Percentiles rank a stretch among this genome's conserved stretches.
phyloP scores from a whole-genome alignment of 2,797 vertebrate species.

The Glossophaga mutica region DNA sequence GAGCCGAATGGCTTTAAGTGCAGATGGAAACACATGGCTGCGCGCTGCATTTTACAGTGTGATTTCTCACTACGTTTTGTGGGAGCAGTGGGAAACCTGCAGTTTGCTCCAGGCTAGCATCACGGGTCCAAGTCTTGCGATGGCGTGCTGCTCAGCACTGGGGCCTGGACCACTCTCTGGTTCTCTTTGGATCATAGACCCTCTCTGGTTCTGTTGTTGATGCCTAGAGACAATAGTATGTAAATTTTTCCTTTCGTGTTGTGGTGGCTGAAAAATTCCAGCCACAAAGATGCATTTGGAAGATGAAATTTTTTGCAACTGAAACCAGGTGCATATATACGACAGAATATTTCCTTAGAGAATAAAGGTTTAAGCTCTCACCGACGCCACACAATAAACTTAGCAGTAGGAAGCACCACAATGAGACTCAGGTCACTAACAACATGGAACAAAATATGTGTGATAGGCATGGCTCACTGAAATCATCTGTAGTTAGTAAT shows the following conservation, averaged over 20 bases:
- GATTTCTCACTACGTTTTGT: neutral
- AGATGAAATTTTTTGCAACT: neutral
- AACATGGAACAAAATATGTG: neutral
- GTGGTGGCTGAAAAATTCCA: neutral
- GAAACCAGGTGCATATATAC: neutral
- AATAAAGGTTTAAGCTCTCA: neutral
- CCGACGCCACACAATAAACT: neutral
- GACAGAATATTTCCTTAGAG: neutral
- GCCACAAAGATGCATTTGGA: neutral
- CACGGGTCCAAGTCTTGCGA: rapidly evolving
- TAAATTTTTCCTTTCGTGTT: neutral
- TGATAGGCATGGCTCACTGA: neutral
- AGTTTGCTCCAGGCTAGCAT: no score
- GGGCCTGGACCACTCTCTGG: neutral
- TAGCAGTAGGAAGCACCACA: neutral
- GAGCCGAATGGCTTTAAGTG: rapidly evolving
- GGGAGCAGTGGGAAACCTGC: neutral
- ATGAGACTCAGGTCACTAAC: neutral
- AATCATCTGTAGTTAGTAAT: neutral
- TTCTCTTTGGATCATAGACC: neutral
- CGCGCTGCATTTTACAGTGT: rapidly evolving
- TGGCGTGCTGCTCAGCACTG: rapidly evolving
- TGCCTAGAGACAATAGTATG: neutral
- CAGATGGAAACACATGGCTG: neutral
- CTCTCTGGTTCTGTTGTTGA: neutral